Base-by-base conservation (phyloP, 2,888 invertebrate genomes). In the Tillus elongatus region DNA sequence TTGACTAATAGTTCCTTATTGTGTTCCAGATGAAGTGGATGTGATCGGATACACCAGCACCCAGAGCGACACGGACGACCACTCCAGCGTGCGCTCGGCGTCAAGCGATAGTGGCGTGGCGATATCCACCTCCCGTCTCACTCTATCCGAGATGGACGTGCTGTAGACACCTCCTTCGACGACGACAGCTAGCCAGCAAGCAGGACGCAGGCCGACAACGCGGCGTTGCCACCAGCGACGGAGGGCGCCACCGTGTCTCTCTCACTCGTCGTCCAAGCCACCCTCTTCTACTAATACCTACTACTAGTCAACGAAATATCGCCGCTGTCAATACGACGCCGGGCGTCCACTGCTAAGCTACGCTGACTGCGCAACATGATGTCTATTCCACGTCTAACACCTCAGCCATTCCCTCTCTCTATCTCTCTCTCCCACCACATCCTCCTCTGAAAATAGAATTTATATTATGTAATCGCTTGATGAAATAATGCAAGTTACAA, bases 21-120 rank as follows among this genome's bases (percentile, higher is more conserved):
- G 41, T 51, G 44, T 70, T 75, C 13, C 76, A 86, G 85, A 86
- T 69, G 86, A 86, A 66, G 83, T 86, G 57, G 87, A 87, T 68
- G 84, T 87, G 59, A 81, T 84, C 57, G 86, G 87, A 39, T 86
- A 86, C 70, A 83, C 82, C 63, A 82, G 82, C 63, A 84, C 82
- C 71, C 83, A 83, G 67, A 85, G 81, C 63, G 82, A 85, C 67
- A 81, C 82, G 51, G 86, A 86, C 68, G 86, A 86, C 65, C 79
- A 84, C 60, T 79, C 80, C 67, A 84, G 83, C 47, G 79, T 77
- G 39, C 81, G 81, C 67, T 82, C 82, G 64, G 65, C 68, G 45
- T 77, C 76, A 56, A 78, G 77, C 58, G 80, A 80, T 69, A 82
- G 83, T 58, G 84, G 82, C 53, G 79, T 77, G 61, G 74, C 74